These are phyloP conservation scores for Anniella stebbinsi DNA, from an alignment of 2,797 vertebrate species.

Conservation along the genomic window DNA sequence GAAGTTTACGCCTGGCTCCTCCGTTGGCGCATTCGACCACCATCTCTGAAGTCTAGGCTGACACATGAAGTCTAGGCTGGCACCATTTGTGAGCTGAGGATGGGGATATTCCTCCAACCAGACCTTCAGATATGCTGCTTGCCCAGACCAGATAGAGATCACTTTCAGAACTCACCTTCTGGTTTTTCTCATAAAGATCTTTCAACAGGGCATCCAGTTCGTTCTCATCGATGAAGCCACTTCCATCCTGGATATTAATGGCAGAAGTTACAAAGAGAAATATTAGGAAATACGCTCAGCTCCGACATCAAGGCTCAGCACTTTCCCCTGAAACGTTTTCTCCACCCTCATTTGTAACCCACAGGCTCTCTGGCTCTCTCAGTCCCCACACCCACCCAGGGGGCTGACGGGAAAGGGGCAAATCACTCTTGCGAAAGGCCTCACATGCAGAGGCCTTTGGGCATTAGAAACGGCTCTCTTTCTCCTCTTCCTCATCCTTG, in stretches of 20 bases:
- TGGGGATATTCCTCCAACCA: neutral
- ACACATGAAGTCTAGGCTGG: neutral
- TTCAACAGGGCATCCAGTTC: conserved; percentile 95
- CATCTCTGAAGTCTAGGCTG: neutral
- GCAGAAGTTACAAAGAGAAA: neutral
- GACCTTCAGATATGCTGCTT: too few relatives aligned
- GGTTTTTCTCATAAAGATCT: conserved; percentile 95
- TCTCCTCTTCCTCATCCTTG: neutral
- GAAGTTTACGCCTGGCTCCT: too few relatives aligned
- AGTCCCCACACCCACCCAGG: too few relatives aligned
- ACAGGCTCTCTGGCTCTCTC: neutral
- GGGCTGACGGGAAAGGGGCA: too few relatives aligned
- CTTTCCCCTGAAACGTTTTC: neutral
- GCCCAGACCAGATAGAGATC: too few relatives aligned
- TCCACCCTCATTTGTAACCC: neutral
- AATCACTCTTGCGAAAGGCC: too few relatives aligned
- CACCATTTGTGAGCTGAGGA: neutral
- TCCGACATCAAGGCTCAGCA: too few relatives aligned
- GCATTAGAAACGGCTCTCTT: too few relatives aligned
- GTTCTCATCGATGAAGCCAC: conserved; percentile 94
- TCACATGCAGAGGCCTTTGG: too few relatives aligned
- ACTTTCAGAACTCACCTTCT: conserved; percentile 85
- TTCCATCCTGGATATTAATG: conserved; percentile 86
- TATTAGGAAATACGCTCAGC: neutral
- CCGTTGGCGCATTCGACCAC: neutral